phyloP scores from a whole-genome alignment of 2,888 invertebrate species.

The Nomada fucata region DNA sequence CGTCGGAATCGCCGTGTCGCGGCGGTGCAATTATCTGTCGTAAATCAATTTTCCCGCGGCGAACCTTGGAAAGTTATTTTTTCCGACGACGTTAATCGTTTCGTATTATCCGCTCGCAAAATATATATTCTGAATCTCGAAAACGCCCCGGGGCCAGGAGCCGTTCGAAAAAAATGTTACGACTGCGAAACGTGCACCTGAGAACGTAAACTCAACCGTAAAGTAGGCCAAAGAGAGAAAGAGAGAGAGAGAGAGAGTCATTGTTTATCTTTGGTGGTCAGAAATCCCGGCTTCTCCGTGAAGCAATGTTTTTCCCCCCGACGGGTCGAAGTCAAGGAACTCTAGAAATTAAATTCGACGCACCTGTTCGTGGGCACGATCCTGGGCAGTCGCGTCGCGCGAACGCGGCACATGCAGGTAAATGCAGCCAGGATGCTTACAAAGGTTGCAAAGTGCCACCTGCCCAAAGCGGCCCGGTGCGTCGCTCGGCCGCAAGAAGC shows the following conservation, averaged over 20 bases:
- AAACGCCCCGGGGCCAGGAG: too few species aligned
- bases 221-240: too few species aligned
- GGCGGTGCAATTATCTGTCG: constrained; percentile 36
- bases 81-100: too few species aligned
- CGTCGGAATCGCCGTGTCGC: constrained; percentile 17
- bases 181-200: too few species aligned
- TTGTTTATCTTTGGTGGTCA: not conserved
- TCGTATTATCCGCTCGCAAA: too few species aligned
- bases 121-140: too few species aligned
- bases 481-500: constrained; percentile 59
- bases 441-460: constrained; percentile 75
- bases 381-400: constrained; percentile 53
- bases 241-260: too few species aligned
- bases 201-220: too few species aligned
- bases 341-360: constrained; percentile 56
- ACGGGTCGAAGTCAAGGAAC: constrained; percentile 50
- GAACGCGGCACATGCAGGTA: constrained; percentile 67
- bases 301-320: constrained; percentile 34
- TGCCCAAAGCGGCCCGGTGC: constrained; percentile 70
- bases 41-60: constrained; percentile 38
- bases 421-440: constrained; percentile 74
- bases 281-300: not conserved
- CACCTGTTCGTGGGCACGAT: constrained; percentile 68
- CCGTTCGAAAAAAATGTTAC: too few species aligned
- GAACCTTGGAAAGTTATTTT: not conserved